Conservation (phyloP, 2,113 vertebrate genomes). For the Microtus richardsoni region DNA sequence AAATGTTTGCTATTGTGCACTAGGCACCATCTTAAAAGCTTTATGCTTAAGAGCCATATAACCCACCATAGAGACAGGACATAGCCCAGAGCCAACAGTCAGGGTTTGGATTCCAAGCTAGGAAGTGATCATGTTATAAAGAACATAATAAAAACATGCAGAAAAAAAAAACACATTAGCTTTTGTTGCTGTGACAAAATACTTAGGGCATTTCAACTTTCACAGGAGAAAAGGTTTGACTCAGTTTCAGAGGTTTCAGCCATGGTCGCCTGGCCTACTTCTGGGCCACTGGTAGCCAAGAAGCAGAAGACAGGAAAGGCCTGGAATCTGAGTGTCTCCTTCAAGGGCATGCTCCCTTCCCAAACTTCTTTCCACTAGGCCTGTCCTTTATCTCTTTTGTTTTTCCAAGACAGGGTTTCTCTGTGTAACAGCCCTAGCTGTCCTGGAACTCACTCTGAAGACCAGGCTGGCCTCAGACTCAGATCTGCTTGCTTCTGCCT, state of each 20-base stretch:
- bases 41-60: background rate
- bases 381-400: background rate
- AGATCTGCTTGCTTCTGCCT: no score
- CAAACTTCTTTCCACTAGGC: background rate
- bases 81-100: background rate
- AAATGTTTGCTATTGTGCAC: background rate
- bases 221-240: background rate
- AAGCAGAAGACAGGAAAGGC: background rate
- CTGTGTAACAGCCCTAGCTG: no score
- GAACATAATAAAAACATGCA: background rate
- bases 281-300: background rate
- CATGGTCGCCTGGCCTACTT: background rate
- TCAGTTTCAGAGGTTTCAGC: background rate
- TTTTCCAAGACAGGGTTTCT: no score
- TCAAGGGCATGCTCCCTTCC: background rate
- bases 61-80: background rate
- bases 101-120: background rate
- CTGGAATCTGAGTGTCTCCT: background rate
- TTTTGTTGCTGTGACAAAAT: background rate
- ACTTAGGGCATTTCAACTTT: background rate
- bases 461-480: no score
- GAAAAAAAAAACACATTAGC: background rate
- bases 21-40: background rate
- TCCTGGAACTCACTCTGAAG: no score
- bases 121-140: background rate